Evolutionary conservation across 2,888 invertebrate species (phyloP).

Genomic region (Polydrusus cervinus): DNA sequence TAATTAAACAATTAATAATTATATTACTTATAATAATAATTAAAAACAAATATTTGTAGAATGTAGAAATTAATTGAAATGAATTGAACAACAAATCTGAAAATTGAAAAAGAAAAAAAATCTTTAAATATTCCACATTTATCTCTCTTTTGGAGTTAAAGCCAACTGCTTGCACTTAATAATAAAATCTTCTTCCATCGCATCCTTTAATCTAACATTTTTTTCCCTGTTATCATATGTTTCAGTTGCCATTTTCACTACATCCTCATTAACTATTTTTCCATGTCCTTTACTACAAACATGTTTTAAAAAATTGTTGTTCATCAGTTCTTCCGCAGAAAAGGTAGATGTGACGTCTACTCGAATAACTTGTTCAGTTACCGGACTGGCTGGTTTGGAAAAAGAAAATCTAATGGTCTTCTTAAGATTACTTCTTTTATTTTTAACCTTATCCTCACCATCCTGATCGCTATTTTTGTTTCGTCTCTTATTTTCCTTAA

Average conservation of each 20-base stretch:
- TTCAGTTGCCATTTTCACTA: constrained; percentile 14
- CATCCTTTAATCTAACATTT: constrained; percentile 32
- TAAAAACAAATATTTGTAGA: no score
- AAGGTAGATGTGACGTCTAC: constrained; percentile 69
- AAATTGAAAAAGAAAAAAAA: no score
- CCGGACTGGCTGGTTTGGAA: constrained; percentile 68
- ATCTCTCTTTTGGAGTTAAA: constrained; percentile 58
- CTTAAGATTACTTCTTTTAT: constrained; percentile 58
- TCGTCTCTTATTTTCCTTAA: constrained; percentile 40
- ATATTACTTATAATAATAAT: no score
- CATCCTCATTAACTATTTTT: constrained; percentile 8
- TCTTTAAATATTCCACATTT: neutral
- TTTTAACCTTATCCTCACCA: constrained; percentile 46
- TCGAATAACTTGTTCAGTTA: constrained; percentile 68
- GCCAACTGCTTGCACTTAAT: constrained; percentile 62
- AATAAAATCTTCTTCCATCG: constrained; percentile 60
- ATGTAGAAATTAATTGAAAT: no score
- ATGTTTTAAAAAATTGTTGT: constrained; percentile 7
- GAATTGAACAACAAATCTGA: no score
- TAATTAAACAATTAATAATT: no score
- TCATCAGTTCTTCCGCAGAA: constrained; percentile 59
- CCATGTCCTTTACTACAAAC: constrained; percentile 33
- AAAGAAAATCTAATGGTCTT: constrained; percentile 66
- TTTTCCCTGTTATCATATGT: constrained; percentile 25
- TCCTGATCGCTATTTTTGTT: constrained; percentile 39